Conservation (phyloP, 2,888 invertebrate genomes). For the Punctoribates punctum region DNA sequence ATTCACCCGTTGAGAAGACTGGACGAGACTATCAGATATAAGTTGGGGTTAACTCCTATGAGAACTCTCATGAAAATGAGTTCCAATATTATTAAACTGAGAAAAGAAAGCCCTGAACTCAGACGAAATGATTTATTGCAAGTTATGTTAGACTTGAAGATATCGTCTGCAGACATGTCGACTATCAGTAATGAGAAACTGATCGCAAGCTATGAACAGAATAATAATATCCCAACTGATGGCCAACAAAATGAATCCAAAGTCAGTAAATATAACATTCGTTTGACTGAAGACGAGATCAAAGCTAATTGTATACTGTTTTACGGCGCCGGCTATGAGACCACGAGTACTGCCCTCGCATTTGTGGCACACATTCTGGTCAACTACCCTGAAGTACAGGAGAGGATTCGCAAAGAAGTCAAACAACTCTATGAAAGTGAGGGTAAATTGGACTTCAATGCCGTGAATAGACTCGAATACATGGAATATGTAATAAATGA, state of each 20-base stretch:
- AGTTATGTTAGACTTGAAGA: constrained; percentile 40
- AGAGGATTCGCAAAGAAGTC: constrained; percentile 45
- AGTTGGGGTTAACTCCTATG: neutral
- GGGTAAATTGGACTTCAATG: constrained; percentile 45
- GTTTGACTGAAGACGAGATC: constrained; percentile 42
- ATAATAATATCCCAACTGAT: neutral
- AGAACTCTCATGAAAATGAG: neutral
- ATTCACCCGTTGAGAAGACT: constrained; percentile 35
- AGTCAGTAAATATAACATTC: neutral
- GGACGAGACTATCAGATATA: neutral
- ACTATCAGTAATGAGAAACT: neutral
- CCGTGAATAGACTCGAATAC: constrained; percentile 45
- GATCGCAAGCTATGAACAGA: neutral
- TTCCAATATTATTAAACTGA: neutral
- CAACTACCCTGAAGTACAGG: constrained; percentile 45
- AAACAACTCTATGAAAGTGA: constrained; percentile 29
- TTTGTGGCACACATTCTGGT: constrained; percentile 46
- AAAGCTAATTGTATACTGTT: constrained; percentile 40
- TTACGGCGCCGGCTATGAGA: constrained; percentile 45
- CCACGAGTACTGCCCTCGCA: constrained; percentile 47
- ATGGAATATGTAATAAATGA: constrained; percentile 46
- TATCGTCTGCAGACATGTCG: neutral
- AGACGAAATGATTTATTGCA: constrained; percentile 41
- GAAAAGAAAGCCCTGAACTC: neutral
- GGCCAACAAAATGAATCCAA: neutral